These are phyloP conservation scores for Andrena camellia DNA, from an alignment of 2,888 invertebrate species.

Conservation along the genomic window DNA sequence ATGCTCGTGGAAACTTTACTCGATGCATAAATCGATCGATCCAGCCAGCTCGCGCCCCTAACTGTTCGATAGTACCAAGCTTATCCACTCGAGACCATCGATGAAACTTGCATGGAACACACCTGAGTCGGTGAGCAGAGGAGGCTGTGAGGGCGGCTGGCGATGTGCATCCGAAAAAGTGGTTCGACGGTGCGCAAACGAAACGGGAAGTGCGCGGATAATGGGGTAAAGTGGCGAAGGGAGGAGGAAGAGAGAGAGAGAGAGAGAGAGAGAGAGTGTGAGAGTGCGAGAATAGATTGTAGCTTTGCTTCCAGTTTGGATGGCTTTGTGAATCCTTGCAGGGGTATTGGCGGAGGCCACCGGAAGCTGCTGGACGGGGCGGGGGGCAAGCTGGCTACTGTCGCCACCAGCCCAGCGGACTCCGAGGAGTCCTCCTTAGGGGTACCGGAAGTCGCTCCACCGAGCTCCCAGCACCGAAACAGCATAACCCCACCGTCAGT, in stretches of 20 bases:
- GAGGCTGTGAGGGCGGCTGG: not conserved
- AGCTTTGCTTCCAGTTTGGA: slow-evolving; percentile 75
- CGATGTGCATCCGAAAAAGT: slow-evolving; percentile 8
- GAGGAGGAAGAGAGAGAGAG: not conserved
- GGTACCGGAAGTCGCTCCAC: slow-evolving; percentile 81
- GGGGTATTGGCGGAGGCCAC: slow-evolving; percentile 86
- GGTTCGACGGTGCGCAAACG: slow-evolving; percentile 4
- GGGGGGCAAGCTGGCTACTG: slow-evolving; percentile 86
- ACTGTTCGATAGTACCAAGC: not conserved
- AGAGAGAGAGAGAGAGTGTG: slow-evolving; percentile 7
- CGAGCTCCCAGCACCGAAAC: slow-evolving; percentile 85
- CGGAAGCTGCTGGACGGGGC: slow-evolving; percentile 85
- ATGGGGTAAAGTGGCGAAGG: not conserved
- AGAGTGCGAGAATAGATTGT: slow-evolving; percentile 29
- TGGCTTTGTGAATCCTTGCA: slow-evolving; percentile 84
- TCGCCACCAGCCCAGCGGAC: slow-evolving; percentile 86
- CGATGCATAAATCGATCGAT: not conserved
- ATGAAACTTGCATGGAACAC: not conserved
- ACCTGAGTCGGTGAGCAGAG: not conserved
- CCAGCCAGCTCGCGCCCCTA: too few species aligned
- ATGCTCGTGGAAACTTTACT: not conserved
- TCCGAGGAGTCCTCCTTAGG: slow-evolving; percentile 85
- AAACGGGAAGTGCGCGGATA: not conserved
- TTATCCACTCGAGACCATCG: not conserved
- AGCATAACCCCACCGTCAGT: slow-evolving; percentile 87